Base-by-base conservation (phyloP, 2,888 invertebrate genomes). In the Coenonympha glycerion region DNA sequence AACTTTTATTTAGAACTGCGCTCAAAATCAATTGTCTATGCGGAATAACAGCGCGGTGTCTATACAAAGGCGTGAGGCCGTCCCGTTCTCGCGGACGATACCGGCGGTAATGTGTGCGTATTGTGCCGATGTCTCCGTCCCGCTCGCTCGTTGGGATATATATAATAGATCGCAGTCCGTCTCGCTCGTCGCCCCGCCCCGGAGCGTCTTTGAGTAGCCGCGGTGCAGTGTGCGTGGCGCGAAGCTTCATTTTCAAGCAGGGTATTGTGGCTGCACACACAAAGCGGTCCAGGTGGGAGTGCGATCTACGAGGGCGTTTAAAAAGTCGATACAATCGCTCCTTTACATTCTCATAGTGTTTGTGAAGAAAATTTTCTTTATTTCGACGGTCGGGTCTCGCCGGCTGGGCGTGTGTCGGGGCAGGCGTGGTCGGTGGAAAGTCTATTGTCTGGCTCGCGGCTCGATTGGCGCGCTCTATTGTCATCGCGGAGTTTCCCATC, bases 321-420 rank as follows among this genome's bases (percentile, higher is more conserved):
- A 85, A 86, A 87, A 86, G 85, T 87, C 86, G 83, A 86, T 85
- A 85, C 81, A 81, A 83, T 84, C 79, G 76, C 75, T 71, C 67
- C 67, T 76, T 34, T 74, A 73, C 75, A 74, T 76, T 41, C 39
- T 24, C 13, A 8, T 73, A 76, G 77, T 79, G 71, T 81, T 82
- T 77, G 80, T 73, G 69, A 73, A 83, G 84, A 75, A 83, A 82
- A 83, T 83, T 84, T 85, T 83, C 84, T 84, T 84, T 78, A 74
- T 81, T 73, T 55, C 58, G 51, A 56, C 68, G 68, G 70, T 69
- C 68, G 72, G 72, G 58, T 56, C 71, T n/a, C n/a, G n/a, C 63
- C 62, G 62, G 59, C 79, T 82, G 85, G 86, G 85, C 86, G 85
- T 84, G 79, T 76, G 81, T 81, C 78, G 80, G 65, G 62, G 64